These are phyloP conservation scores for Teleogryllus occipitalis DNA, from an alignment of 1,140 invertebrate species.

Conservation along the genomic window DNA sequence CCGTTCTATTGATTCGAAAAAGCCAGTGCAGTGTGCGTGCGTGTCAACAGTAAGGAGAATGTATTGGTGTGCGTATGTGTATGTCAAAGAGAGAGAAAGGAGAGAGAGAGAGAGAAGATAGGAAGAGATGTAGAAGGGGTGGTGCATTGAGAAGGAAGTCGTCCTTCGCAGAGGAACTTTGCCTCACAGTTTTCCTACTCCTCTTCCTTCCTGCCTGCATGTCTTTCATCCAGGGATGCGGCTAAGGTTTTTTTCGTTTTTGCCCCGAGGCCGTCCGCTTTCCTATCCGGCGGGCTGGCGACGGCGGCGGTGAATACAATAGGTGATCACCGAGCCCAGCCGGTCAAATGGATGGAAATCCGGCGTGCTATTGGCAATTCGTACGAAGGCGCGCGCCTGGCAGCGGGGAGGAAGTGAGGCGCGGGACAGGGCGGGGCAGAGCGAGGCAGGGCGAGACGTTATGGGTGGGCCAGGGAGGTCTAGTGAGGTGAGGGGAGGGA, in stretches of 20 bases:
- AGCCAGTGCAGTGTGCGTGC: no score
- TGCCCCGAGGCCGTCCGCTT: no score
- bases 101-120: background rate
- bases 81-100: background rate
- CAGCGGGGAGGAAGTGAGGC: no score
- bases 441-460: no score
- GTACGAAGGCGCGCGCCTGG: no score
- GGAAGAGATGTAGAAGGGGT: background rate
- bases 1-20: background rate
- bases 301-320: background rate
- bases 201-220: background rate
- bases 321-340: background rate
- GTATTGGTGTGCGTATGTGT: background rate
- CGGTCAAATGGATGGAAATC: background rate
- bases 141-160: background rate
- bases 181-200: background rate
- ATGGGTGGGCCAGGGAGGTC: no score
- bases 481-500: no score
- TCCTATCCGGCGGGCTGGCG: background rate
- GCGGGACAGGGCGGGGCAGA: no score
- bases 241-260: background rate
- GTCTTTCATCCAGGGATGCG: background rate
- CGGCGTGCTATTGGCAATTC: no score
- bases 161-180: background rate
- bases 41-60: no score